Evolutionary conservation across 2,888 invertebrate species (phyloP).

Genomic region (Dimorphilus gyrociliatus): DNA sequence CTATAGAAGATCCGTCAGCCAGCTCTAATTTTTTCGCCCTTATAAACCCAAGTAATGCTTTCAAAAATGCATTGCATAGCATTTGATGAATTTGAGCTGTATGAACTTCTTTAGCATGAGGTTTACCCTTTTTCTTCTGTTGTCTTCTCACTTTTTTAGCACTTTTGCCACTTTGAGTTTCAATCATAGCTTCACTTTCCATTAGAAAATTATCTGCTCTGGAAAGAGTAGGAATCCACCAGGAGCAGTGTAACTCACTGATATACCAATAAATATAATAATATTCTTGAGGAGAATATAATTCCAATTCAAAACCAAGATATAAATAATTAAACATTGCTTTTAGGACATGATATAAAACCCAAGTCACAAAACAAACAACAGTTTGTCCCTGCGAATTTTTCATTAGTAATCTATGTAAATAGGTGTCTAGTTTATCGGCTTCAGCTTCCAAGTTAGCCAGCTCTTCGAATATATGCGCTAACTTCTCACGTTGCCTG

Average conservation of each 20-base stretch:
- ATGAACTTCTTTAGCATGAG: too few species aligned
- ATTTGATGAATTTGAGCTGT: too few species aligned
- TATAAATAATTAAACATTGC: constrained; percentile 77
- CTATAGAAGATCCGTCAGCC: too few species aligned
- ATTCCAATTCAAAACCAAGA: constrained; percentile 81
- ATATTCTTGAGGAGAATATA: constrained; percentile 89
- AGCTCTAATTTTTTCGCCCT: too few species aligned
- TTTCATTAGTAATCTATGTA: constrained; percentile 53
- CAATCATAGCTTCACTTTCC: constrained; percentile 56
- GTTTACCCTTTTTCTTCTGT: too few species aligned
- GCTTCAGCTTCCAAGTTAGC: constrained; percentile 81
- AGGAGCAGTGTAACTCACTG: constrained; percentile 82
- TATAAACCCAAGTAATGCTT: too few species aligned
- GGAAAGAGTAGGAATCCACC: constrained; percentile 74
- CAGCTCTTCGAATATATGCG: constrained; percentile 73
- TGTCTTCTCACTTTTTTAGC: too few species aligned
- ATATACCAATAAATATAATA: constrained; percentile 64
- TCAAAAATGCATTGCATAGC: too few species aligned
- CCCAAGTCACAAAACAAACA: constrained; percentile 79
- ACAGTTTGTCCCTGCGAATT: constrained; percentile 54
- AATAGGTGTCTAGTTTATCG: constrained; percentile 68
- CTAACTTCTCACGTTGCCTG: constrained; percentile 79
- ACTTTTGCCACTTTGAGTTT: too few species aligned
- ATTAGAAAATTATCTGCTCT: constrained; percentile 68
- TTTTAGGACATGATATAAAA: constrained; percentile 66